A percentile compares a stretch with the other conserved stretches of the same genome.
Conservation (phyloP, 2,113 vertebrate genomes). For the Ameiurus melas region DNA sequence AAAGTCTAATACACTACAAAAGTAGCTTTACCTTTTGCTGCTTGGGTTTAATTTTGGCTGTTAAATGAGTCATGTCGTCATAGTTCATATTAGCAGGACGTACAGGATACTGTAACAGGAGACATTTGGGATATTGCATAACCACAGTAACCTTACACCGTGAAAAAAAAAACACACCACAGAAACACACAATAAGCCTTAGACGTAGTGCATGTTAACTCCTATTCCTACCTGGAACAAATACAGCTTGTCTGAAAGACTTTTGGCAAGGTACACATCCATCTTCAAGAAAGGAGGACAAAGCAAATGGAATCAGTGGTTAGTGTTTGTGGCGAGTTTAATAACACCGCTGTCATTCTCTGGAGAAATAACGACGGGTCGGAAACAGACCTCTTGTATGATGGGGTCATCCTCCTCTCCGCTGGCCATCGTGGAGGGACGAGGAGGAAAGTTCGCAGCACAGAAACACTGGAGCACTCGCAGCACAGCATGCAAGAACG, state of each 20-base stretch:
- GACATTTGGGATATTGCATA: not conserved
- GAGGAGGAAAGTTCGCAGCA: constrained; percentile 41
- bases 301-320: not conserved
- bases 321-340: not conserved
- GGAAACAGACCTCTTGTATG: constrained; percentile 87
- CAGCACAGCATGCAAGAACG: constrained; percentile 22
- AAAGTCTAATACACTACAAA: not conserved
- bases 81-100: constrained; percentile 91
- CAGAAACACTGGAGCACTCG: constrained; percentile 8
- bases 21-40: constrained; percentile 84
- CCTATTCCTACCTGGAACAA: constrained; percentile 86
- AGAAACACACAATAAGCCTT: not conserved
- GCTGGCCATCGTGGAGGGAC: constrained; percentile 87
- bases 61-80: constrained; percentile 84
- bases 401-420: constrained; percentile 97
- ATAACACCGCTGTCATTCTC: not conserved
- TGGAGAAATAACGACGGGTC: not conserved
- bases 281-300: constrained; percentile 72
- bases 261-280: constrained; percentile 94
- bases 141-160: not conserved
- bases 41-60: constrained; percentile 95
- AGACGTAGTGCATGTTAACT: not conserved
- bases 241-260: constrained; percentile 93
- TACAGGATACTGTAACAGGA: constrained; percentile 84
- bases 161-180: not conserved